phyloP scores from a whole-genome alignment of 2,797 vertebrate species.

The Parauchenoglanis punctatus region DNA sequence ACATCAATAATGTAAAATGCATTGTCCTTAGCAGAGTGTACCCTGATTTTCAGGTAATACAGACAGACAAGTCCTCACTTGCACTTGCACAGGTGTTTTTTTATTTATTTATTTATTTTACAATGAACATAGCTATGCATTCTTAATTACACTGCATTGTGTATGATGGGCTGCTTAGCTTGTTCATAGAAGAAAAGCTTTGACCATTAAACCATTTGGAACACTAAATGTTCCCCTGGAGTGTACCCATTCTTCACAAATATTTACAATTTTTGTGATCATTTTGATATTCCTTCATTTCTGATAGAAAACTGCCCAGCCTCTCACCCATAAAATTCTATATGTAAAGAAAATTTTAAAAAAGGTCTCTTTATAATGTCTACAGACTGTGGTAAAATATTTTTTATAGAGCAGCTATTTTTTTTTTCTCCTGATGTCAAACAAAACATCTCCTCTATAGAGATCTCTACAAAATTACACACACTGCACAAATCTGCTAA shows the following conservation, averaged over 20 bases:
- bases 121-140: background rate
- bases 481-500: no score
- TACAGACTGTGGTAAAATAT: background rate
- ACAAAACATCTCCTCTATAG: background rate
- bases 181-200: background rate
- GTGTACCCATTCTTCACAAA: background rate
- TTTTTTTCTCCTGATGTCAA: background rate
- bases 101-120: background rate
- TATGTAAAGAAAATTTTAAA: background rate
- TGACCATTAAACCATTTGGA: background rate
- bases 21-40: background rate
- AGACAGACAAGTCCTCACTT: background rate
- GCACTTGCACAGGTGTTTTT: background rate
- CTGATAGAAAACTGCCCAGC: background rate
- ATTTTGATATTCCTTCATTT: background rate
- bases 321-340: background rate
- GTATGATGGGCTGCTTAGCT: background rate
- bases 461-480: background rate
- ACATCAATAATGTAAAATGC: conserved; percentile 7
- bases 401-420: background rate
- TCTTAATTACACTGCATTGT: background rate
- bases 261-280: background rate
- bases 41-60: conserved; percentile 9
- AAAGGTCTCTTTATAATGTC: background rate
- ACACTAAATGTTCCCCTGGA: background rate